Base-by-base conservation (phyloP, 1,140 invertebrate species). In the Holcopasites calliopsidis region DNA sequence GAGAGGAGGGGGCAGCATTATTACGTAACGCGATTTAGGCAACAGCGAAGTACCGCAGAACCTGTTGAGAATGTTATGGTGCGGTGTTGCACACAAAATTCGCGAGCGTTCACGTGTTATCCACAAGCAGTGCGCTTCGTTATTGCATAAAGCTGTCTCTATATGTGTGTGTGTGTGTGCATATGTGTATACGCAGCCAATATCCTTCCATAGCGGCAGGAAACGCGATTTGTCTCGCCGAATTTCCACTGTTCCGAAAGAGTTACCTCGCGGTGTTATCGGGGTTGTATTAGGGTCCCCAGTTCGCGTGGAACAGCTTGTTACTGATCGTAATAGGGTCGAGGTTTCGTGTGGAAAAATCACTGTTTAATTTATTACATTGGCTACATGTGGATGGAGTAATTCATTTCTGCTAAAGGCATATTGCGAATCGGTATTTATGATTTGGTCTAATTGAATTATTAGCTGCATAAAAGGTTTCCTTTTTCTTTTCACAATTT, bases 151-250 rank as follows among this genome's bases (percentile, higher is more conserved):
- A 71, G 35, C 35, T 2, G 5, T 1, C 3, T n/a, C 23, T n/a
- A n/a, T n/a, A n/a, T n/a, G n/a, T n/a, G 5, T 7, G 4, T 23
- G 21, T 8, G 10, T 1, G 6, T 13, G 8, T n/a, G 31, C 3
- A 11, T 33, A 23, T 31, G 13, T 16, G 28, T 65, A 55, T 10
- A 35, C 28, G 38, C 40, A 47, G 18, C 61, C 61, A 66, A 66
- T 57, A 66, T 74, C 38, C 50, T 44, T 44, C 28, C 61, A 66
- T 13, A 33, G 50, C 7, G 2, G 10, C 16, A 44, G 71, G 61
- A 66, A 74, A 74, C 38, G 65, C 61, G 61, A 74, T 74, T 74
- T 74, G 61, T 47, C 61, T 55, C 50, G 38, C 61, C 16, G 61
- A 38, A 74, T 74, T 66, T 66, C 52, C 71, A 42, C 26, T 33